Base-by-base conservation (phyloP, 2,113 vertebrate species). In the Heteronetta atricapilla region DNA sequence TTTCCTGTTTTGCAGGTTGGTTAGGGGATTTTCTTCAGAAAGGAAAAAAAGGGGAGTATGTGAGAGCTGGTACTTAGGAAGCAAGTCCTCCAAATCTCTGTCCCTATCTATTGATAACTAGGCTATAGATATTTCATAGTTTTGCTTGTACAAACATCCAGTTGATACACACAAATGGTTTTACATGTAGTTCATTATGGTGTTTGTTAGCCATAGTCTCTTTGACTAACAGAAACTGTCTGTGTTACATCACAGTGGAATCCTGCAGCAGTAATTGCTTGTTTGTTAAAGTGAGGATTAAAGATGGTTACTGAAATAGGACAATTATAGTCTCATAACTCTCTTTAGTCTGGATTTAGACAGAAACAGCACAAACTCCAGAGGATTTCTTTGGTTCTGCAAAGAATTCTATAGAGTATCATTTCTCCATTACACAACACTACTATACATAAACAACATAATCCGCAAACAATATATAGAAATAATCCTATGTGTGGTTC, bases 261-360 rank as follows among this genome's bases (percentile, higher is more conserved):
- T 52, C 11, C 23, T 52, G 25, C 23, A 52, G 50, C 50, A 52
- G 74, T 94, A 96, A 96, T 89, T 76, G 44, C 82, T 91, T 36
- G 23, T 67, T 96, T 84, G 34, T 86, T 94, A 91, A 78, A 81
- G 62, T 38, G 13, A 91, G 6, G 70, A 92, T 86, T 96, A 94
- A 34, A 87, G 29, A 69, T 91, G 94, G 90, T 63, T 36, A 78
- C 42, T 85, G 60, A 88, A 96, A 94, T 70, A 59, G 70, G 33
- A 79, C 75, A 86, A 78, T 95, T 90, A 96, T 63, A 1, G 82
- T 86, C 92, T 96, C 70, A 68, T 91, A 73, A 90, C 38, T 83
- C 83, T 64, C 52, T 78, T 91, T 86, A 72, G n/a, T 73, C 82
- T 94, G 84, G 79, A 82, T 96, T 97, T 94, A 91, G 56, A 59